phyloP scores from a whole-genome alignment of 2,888 invertebrate genomes.

The Stenurella melanura region DNA sequence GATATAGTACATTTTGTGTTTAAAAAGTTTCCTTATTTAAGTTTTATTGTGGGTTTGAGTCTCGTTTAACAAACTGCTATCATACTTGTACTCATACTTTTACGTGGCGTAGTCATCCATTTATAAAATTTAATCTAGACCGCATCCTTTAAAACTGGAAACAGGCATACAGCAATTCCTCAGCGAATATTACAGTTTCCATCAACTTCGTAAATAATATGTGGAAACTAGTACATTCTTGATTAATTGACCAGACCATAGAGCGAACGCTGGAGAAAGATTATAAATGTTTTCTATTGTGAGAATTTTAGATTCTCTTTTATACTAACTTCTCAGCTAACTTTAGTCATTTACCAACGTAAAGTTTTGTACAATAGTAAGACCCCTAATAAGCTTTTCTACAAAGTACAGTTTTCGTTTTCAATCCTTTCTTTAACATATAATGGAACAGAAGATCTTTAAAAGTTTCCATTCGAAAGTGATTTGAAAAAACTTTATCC shows the following conservation, averaged over 20 bases:
- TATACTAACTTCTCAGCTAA: slow-evolving; percentile 1
- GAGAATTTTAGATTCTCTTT: slow-evolving; percentile 12
- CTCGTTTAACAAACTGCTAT: no score
- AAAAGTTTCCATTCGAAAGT: not conserved
- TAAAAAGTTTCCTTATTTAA: no score
- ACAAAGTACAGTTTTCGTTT: slow-evolving; percentile 12
- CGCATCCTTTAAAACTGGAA: not conserved
- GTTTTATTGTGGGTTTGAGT: no score
- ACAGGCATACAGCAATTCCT: not conserved
- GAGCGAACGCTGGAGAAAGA: not conserved
- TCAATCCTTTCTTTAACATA: slow-evolving; percentile 8
- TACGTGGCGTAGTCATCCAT: no score
- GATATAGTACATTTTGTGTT: no score
- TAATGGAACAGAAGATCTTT: not conserved
- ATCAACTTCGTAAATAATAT: not conserved
- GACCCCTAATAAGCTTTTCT: slow-evolving; percentile 15
- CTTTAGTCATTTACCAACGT: slow-evolving; percentile 9
- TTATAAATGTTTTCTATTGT: slow-evolving; percentile 17
- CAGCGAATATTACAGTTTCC: not conserved
- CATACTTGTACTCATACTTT: no score
- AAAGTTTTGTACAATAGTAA: slow-evolving; percentile 15
- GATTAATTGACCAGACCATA: not conserved
- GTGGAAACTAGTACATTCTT: not conserved
- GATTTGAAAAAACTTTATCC: not conserved
- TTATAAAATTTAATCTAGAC: no score